phyloP scores from a whole-genome alignment of 2,113 vertebrate species.

The Paratilapia polleni region DNA sequence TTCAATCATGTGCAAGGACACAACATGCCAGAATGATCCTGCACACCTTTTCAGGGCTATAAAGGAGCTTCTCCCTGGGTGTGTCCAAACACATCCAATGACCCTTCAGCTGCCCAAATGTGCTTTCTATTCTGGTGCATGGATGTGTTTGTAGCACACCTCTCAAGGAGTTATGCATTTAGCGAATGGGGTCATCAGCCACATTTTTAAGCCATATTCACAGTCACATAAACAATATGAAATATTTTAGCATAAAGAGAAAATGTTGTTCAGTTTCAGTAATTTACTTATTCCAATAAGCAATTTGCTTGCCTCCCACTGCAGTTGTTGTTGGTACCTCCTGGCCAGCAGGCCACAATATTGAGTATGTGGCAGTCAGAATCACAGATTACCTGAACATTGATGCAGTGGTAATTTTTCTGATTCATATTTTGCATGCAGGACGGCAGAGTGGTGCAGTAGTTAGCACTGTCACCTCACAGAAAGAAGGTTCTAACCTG shows the following conservation, averaged over 20 bases:
- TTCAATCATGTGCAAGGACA: not conserved
- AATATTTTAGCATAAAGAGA: not conserved
- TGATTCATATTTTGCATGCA: too few relatives aligned
- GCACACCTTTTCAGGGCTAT: not conserved
- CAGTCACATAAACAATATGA: not conserved
- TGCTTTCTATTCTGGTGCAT: not conserved
- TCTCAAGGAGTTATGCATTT: not conserved
- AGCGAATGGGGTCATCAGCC: not conserved
- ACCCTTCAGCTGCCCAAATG: not conserved
- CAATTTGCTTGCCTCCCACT: too few relatives aligned
- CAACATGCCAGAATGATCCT: constrained; percentile 3
- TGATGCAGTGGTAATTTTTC: too few relatives aligned
- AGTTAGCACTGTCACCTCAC: too few relatives aligned
- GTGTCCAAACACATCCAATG: not conserved
- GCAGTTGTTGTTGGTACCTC: too few relatives aligned
- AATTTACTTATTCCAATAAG: not conserved
- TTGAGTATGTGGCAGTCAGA: too few relatives aligned
- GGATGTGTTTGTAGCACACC: not conserved
- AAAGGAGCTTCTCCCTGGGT: not conserved
- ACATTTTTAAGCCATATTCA: not conserved
- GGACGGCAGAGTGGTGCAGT: too few relatives aligned
- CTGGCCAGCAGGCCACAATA: too few relatives aligned
- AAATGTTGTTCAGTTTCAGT: not conserved
- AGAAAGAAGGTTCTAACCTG: too few relatives aligned
- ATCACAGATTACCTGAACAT: too few relatives aligned